Evolutionary conservation across 2,888 invertebrate genomes (phyloP).

Genomic region (Apamea anceps): DNA sequence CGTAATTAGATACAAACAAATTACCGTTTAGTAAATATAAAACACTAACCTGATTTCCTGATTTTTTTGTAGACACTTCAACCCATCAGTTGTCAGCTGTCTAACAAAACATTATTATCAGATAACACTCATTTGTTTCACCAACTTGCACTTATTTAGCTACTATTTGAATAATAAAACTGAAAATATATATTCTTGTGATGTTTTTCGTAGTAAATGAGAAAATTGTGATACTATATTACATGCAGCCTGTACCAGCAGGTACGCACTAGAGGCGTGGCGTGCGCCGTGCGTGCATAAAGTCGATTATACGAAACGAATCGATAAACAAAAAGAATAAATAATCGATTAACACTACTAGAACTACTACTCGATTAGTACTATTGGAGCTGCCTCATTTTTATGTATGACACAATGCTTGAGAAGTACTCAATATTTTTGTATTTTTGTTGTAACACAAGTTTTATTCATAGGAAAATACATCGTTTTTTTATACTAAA

Average conservation of each 20-base stretch:
- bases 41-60: constrained; percentile 76
- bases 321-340: background rate
- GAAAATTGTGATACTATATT: constrained; percentile 11
- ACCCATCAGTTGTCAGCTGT: constrained; percentile 63
- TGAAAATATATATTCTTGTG: constrained; percentile 36
- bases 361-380: too few relatives aligned
- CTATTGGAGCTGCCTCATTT: too few relatives aligned
- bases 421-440: too few relatives aligned
- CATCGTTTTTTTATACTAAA: background rate
- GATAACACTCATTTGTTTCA: constrained; percentile 45
- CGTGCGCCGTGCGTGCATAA: background rate
- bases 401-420: too few relatives aligned
- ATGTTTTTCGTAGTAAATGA: constrained; percentile 31
- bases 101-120: constrained; percentile 43
- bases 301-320: constrained; percentile 4
- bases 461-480: too few relatives aligned
- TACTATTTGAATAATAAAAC: constrained; percentile 15
- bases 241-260: constrained; percentile 20
- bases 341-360: background rate
- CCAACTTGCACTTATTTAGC: background rate
- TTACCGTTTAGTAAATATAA: constrained; percentile 46
- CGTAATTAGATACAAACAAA: constrained; percentile 4
- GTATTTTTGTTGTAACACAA: too few relatives aligned
- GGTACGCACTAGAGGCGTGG: constrained; percentile 55
- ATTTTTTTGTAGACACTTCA: constrained; percentile 63